These are phyloP conservation scores for Folsomia manolachei DNA, from an alignment of 2,888 invertebrate species.

Conservation along the genomic window DNA sequence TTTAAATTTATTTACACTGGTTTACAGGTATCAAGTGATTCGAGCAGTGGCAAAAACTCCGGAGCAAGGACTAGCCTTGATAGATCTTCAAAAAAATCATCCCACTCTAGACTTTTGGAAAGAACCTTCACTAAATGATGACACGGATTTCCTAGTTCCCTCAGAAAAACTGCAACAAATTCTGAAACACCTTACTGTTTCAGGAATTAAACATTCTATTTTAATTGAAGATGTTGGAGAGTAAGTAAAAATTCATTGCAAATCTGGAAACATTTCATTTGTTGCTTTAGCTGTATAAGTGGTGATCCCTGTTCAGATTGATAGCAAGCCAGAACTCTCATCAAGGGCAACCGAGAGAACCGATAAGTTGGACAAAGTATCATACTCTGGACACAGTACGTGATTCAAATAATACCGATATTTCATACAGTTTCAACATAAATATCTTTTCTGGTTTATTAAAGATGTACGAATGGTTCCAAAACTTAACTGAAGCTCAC, in stretches of 20 bases:
- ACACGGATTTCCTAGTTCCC: conserved; percentile 29
- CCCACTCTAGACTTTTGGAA: conserved; percentile 20
- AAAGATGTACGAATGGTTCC: conserved; percentile 17
- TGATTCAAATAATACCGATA: too few relatives aligned
- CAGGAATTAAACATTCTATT: neutral
- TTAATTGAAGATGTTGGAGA: conserved; percentile 19
- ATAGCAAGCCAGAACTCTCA: neutral
- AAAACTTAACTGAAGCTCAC: conserved; percentile 3
- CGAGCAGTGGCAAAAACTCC: conserved; percentile 12
- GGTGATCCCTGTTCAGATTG: neutral
- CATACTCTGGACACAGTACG: neutral
- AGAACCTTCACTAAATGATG: conserved; percentile 1
- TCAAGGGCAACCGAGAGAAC: neutral
- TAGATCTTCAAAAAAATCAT: neutral
- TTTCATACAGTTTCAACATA: too few relatives aligned
- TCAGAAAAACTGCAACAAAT: neutral
- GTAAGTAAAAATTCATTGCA: neutral
- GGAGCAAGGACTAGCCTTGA: neutral
- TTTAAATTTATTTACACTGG: too few relatives aligned
- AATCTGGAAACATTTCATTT: neutral
- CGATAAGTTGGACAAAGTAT: neutral
- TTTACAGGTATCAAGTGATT: conserved; percentile 17
- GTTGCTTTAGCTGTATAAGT: too few relatives aligned
- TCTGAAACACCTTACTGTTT: neutral
- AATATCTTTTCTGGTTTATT: neutral